Evolutionary conservation across 2,888 invertebrate species (phyloP).

Genomic region (Rotaria magnacalcarata): DNA sequence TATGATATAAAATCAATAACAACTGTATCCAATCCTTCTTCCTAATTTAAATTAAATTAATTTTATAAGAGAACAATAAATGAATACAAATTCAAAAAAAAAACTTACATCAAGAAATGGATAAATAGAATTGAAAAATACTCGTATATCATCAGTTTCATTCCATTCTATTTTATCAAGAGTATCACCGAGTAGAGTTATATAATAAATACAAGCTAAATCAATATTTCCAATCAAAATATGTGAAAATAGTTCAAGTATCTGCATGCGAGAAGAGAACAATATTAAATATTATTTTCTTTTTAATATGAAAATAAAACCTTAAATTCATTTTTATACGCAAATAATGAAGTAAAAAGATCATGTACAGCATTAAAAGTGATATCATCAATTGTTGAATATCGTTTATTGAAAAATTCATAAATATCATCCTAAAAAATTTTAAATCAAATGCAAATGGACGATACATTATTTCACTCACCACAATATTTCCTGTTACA

Average conservation of each 20-base stretch:
- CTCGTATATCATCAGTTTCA: constrained; percentile 42
- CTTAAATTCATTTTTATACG: constrained; percentile 29
- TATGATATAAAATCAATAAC: constrained; percentile 41
- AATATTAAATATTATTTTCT: too few species aligned
- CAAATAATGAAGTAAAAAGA: constrained; percentile 39
- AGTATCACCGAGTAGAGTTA: constrained; percentile 35
- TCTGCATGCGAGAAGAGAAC: not conserved
- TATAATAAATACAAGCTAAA: constrained; percentile 36
- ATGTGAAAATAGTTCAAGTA: constrained; percentile 43
- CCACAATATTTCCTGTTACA: constrained; percentile 39
- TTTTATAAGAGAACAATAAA: not conserved
- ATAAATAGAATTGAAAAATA: constrained; percentile 39
- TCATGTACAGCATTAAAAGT: constrained; percentile 38
- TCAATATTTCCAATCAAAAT: constrained; percentile 44
- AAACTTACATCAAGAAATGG: constrained; percentile 43
- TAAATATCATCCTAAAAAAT: constrained; percentile 40
- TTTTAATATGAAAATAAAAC: not conserved
- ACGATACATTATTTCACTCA: not conserved
- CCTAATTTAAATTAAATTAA: constrained; percentile 18
- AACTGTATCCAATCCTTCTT: constrained; percentile 42
- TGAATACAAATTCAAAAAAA: not conserved
- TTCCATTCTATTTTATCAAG: constrained; percentile 46
- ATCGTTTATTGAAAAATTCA: constrained; percentile 41
- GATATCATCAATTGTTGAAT: constrained; percentile 38
- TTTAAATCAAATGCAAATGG: not conserved